These are phyloP conservation scores for Scaptomyza hsui DNA, from an alignment of 1,140 invertebrate species.

Conservation along the genomic window DNA sequence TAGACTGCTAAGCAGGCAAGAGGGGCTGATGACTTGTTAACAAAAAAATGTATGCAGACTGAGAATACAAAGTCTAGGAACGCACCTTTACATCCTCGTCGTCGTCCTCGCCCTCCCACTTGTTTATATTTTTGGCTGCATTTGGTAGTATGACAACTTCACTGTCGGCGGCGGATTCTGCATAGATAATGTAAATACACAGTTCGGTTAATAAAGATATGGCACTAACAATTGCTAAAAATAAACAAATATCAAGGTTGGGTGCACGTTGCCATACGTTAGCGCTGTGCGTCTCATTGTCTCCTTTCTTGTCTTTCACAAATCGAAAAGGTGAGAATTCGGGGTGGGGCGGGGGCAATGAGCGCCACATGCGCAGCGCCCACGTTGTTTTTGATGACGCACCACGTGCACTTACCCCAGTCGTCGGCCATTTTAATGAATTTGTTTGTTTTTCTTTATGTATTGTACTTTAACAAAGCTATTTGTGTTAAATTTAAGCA, in stretches of 20 bases:
- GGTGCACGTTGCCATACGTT: constrained; percentile 22
- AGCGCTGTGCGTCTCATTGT: constrained; percentile 16
- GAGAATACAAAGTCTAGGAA: not conserved
- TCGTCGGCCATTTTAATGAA: constrained; percentile 74
- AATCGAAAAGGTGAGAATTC: not conserved
- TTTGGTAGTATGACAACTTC: constrained; percentile 74
- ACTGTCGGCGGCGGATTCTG: constrained; percentile 76
- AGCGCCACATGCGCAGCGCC: constrained; percentile 59
- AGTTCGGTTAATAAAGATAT: constrained; percentile 38
- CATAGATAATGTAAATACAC: constrained; percentile 16
- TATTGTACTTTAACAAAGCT: constrained; percentile 41
- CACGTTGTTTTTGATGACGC: constrained; percentile 67
- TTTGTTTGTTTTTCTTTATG: constrained; percentile 18
- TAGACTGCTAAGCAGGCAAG: constrained; percentile 6
- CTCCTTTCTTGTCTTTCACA: constrained; percentile 20
- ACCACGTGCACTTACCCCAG: constrained; percentile 78
- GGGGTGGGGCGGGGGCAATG: constrained; percentile 21
- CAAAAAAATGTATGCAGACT: not conserved
- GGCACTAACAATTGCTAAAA: constrained; percentile 55
- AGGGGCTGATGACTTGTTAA: not conserved
- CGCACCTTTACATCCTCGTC: constrained; percentile 93
- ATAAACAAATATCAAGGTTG: constrained; percentile 73
- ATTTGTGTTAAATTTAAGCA: constrained; percentile 34
- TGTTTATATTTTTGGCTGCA: constrained; percentile 85
- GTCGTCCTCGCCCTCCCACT: constrained; percentile 95